Evolutionary conservation across 2,888 invertebrate species (phyloP).

Genomic region (Eilema caniola): DNA sequence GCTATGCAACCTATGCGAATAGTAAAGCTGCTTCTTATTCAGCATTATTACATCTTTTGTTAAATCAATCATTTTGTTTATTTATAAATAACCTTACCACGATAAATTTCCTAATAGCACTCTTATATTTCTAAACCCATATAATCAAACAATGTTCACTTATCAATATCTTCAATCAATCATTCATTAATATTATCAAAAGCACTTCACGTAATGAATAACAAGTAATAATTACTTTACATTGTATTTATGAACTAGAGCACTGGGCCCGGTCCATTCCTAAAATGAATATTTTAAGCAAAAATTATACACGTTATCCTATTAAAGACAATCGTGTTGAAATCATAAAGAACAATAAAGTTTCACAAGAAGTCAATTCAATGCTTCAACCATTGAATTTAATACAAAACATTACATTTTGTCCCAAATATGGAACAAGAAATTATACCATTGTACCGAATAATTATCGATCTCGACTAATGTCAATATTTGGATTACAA

Average conservation of each 20-base stretch:
- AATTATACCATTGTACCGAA: constrained; percentile 17
- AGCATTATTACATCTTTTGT: neutral
- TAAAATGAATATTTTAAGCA: neutral
- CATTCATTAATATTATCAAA: too few species aligned
- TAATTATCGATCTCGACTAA: neutral
- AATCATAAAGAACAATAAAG: neutral
- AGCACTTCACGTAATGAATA: neutral
- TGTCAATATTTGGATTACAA: neutral
- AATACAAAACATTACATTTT: constrained; percentile 6
- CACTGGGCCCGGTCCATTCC: neutral
- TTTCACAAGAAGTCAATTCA: constrained; percentile 14
- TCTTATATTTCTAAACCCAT: too few species aligned
- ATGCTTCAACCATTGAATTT: constrained; percentile 23
- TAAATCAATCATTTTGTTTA: neutral
- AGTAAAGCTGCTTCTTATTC: constrained; percentile 5
- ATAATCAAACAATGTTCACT: too few species aligned
- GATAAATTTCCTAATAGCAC: too few species aligned
- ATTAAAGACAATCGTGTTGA: neutral
- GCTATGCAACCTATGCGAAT: neutral
- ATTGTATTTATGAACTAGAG: neutral
- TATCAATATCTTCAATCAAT: too few species aligned
- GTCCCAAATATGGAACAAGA: constrained; percentile 17
- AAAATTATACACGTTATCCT: neutral
- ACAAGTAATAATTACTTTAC: neutral
- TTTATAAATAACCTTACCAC: too few species aligned